Evolutionary conservation across 2,113 vertebrate genomes (phyloP).

Genomic region (Entomyzon cyanotis): DNA sequence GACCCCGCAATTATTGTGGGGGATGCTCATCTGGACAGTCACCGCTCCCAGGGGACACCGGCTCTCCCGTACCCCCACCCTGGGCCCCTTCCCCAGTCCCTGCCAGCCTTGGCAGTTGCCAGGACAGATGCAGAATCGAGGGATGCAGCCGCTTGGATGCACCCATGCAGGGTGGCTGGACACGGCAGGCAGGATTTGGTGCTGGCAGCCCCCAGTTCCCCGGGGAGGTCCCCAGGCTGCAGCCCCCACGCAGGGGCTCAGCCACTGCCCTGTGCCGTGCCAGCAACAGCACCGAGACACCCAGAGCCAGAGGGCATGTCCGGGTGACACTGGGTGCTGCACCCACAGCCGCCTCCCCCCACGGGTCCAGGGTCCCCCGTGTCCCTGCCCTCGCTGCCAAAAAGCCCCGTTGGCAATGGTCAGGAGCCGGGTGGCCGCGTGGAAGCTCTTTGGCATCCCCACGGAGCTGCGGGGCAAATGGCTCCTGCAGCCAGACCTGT

Average conservation of each 20-base stretch:
- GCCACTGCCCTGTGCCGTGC: rapidly evolving
- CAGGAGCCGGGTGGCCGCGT: neutral
- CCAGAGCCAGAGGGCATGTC: neutral
- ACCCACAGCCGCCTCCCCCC: neutral
- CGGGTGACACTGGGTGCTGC: neutral
- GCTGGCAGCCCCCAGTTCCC: neutral
- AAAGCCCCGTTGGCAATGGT: rapidly evolving
- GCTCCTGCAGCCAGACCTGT: conserved; percentile 56
- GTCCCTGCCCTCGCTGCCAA: rapidly evolving
- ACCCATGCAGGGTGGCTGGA: neutral
- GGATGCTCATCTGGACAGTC: neutral
- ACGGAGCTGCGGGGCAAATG: neutral
- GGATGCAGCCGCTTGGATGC: rapidly evolving
- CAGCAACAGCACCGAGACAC: neutral
- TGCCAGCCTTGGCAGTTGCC: rapidly evolving
- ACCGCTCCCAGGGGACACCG: rapidly evolving
- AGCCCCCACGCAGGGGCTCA: neutral
- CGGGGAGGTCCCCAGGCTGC: rapidly evolving
- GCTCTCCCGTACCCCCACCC: no score
- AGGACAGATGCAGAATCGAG: neutral
- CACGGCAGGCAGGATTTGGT: no score
- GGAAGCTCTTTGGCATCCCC: neutral
- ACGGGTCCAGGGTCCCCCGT: rapidly evolving
- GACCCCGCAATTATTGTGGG: neutral
- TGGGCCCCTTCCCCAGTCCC: rapidly evolving